These are phyloP conservation scores for Eupeodes corollae DNA, from an alignment of 1,140 invertebrate species.

Conservation along the genomic window DNA sequence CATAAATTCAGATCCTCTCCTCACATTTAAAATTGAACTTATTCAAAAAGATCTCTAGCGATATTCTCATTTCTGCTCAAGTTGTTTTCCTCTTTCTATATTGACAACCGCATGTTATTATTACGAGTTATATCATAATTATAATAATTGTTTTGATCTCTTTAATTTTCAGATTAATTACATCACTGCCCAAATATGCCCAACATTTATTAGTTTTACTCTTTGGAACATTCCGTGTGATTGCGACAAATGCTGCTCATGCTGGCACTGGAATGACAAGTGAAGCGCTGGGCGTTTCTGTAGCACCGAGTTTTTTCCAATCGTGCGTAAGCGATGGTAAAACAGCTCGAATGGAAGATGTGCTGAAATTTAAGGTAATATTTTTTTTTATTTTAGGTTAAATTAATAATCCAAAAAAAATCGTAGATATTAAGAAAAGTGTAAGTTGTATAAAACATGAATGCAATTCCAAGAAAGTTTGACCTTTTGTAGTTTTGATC, in stretches of 20 bases:
- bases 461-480: neutral
- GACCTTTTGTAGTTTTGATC: neutral
- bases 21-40: no score
- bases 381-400: neutral
- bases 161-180: slow-evolving; percentile 62
- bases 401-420: no score
- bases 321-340: slow-evolving; percentile 88
- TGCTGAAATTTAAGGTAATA: slow-evolving; percentile 78
- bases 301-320: slow-evolving; percentile 97
- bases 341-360: slow-evolving; percentile 89
- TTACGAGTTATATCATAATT: no score
- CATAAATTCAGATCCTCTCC: no score
- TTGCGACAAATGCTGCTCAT: slow-evolving; percentile 84
- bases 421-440: no score
- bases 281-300: slow-evolving; percentile 87
- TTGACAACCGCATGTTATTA: no score
- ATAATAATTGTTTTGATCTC: slow-evolving; percentile 14
- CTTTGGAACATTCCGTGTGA: slow-evolving; percentile 94
- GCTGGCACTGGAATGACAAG: slow-evolving; percentile 89
- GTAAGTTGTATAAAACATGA: no score
- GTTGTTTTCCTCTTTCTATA: neutral
- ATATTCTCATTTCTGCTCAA: no score
- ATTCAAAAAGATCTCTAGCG: no score
- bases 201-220: slow-evolving; percentile 88
- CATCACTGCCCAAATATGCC: slow-evolving; percentile 75